Base-by-base conservation (phyloP, 2,113 vertebrate genomes). In the Terrapene triunguis region DNA sequence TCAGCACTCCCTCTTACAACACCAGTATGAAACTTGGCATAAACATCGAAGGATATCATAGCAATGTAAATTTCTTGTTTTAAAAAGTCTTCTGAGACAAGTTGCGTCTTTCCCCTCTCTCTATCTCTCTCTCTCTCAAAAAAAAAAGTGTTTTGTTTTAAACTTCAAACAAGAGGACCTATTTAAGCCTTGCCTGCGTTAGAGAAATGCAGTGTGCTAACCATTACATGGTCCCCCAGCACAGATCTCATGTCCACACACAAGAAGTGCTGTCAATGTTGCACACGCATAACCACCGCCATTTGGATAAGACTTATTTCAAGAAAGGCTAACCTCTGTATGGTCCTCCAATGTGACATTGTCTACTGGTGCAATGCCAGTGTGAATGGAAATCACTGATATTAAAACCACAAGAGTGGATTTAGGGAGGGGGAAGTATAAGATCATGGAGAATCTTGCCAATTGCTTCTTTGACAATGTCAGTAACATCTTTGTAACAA, bases 21-120 rank as follows among this genome's bases (percentile, higher is more conserved):
- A 72, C 92, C 51, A 85, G 53, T n/a, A 54, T 21, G 93, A 96
- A 96, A 97, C 94, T 92, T 95, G 19, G 89, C 93, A 83, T 57
- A 93, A 96, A 89, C 47, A 24, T 84, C 7, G 80, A 53, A 0
- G 12, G 79, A 27, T 91, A 85, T 38, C 85, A 87, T 25, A 94
- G 79, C 53, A 83, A 81, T 83, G 55, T 4, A 86, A 51, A 84
- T 27, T 65, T 44, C 32, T 0, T 50, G 29, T 57, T 57, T 55
- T 57, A 8, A 57, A 57, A 57, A 57, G 55, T 24, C 54, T 55
- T 55, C 55, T 57, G 22, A 2, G 55, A 57, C 55, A 57, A 57
- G 55, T 57, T 57, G 24, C 3, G 4, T 25, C 55, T 57, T 10
- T 4, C 24, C 54, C 9, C 24, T 2, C 51, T 8, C 16, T n/a